These are phyloP conservation scores for Kryptolebias ocellatus DNA, from an alignment of 2,797 vertebrate genomes.

Conservation along the genomic window DNA sequence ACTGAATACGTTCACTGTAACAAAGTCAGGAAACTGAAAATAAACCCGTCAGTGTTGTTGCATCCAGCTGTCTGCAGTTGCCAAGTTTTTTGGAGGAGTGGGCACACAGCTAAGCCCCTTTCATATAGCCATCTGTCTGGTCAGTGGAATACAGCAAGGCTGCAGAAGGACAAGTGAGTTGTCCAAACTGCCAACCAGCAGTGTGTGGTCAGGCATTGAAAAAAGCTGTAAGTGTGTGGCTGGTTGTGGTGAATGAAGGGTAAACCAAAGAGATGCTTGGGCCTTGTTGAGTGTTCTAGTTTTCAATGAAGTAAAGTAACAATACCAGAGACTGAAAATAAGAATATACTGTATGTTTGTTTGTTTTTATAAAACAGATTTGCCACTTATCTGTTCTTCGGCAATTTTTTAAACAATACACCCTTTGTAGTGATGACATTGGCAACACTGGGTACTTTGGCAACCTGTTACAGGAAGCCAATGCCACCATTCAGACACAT, in stretches of 20 bases:
- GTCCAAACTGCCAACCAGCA: slow-evolving; percentile 48
- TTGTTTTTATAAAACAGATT: too few species aligned
- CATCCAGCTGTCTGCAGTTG: slow-evolving; percentile 37
- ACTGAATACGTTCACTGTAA: slow-evolving; percentile 46
- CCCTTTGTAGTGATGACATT: too few species aligned
- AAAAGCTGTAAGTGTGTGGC: slow-evolving; percentile 30
- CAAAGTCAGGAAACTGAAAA: slow-evolving; percentile 56
- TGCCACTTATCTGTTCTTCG: too few species aligned
- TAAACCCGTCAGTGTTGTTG: slow-evolving; percentile 20
- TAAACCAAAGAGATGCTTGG: too few species aligned
- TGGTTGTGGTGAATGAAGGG: background rate
- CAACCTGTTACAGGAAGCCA: too few species aligned
- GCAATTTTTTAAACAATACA: too few species aligned
- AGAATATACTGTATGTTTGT: too few species aligned
- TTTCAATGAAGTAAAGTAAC: too few species aligned
- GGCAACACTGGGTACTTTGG: too few species aligned
- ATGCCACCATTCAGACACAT: too few species aligned
- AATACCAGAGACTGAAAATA: too few species aligned
- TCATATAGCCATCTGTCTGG: slow-evolving; percentile 57
- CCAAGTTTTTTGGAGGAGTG: slow-evolving; percentile 31
- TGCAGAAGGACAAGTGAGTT: slow-evolving; percentile 55
- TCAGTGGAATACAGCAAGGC: slow-evolving; percentile 42
- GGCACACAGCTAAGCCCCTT: slow-evolving; percentile 56
- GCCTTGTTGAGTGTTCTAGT: too few species aligned
- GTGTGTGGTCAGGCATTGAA: slow-evolving; percentile 25